A percentile compares a stretch with the other conserved stretches of the same genome.
Conservation (phyloP, 2,888 invertebrate genomes). For the Anoplius nigerrimus region DNA sequence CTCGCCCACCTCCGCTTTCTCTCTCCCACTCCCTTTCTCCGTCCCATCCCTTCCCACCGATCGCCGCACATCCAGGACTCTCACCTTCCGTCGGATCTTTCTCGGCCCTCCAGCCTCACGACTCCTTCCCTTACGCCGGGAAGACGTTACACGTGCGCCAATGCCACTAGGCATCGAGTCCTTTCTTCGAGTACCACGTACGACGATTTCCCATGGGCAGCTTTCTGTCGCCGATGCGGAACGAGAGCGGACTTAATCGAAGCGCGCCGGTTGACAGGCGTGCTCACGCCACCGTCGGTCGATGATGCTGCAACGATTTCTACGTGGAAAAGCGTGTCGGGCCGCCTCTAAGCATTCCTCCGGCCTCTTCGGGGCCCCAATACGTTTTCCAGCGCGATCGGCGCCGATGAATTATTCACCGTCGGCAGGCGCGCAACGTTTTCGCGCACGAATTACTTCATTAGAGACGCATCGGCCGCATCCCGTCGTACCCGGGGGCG, state of each 20-base stretch:
- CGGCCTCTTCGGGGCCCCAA: constrained; percentile 21
- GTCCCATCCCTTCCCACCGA: neutral
- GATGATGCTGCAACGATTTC: neutral
- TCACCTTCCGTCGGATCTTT: too few species aligned
- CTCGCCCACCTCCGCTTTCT: constrained; percentile 6
- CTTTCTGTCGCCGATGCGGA: too few species aligned
- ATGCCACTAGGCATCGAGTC: too few species aligned
- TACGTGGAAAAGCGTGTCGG: constrained; percentile 33
- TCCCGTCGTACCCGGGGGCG: constrained; percentile 48
- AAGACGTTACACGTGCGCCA: too few species aligned
- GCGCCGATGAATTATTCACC: constrained; percentile 65
- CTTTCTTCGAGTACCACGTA: too few species aligned
- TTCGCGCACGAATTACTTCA: constrained; percentile 70
- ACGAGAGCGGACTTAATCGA: too few species aligned
- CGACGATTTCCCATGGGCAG: too few species aligned
- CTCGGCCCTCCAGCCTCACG: too few species aligned
- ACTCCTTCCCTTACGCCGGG: too few species aligned
- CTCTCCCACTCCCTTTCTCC: too few species aligned
- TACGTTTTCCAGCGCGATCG: constrained; percentile 44
- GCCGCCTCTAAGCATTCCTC: constrained; percentile 1
- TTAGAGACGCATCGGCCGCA: constrained; percentile 56
- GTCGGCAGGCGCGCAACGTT: constrained; percentile 56
- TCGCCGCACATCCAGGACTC: constrained; percentile 14
- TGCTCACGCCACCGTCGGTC: too few species aligned
- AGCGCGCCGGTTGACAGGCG: too few species aligned